These are phyloP conservation scores for Eupithecia inturbata DNA, from an alignment of 2,888 invertebrate species.

Conservation along the genomic window DNA sequence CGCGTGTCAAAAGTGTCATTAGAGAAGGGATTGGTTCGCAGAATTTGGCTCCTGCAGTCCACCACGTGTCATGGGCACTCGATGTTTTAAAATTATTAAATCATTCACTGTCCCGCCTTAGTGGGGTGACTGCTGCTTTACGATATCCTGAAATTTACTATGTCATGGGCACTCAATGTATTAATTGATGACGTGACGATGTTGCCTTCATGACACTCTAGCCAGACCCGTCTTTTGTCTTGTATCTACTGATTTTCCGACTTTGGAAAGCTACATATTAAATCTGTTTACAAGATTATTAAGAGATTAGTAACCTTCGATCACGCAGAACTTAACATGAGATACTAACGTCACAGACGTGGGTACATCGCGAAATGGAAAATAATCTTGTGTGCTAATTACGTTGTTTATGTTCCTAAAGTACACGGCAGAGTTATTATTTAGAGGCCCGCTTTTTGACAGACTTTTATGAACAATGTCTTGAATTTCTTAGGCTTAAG, in stretches of 20 bases:
- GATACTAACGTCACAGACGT: background rate
- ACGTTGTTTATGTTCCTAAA: conserved; percentile 2
- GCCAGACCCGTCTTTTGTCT: background rate
- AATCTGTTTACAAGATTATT: background rate
- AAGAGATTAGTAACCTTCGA: conserved; percentile 8
- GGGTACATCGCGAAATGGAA: conserved; percentile 3
- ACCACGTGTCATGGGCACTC: background rate
- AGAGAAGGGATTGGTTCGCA: no score
- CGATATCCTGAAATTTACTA: background rate
- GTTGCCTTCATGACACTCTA: background rate
- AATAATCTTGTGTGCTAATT: background rate
- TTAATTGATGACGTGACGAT: background rate
- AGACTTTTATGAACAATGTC: background rate
- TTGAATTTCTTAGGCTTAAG: no score
- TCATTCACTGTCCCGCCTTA: background rate
- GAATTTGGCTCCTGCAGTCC: no score
- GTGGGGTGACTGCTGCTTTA: background rate
- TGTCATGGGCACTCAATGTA: background rate
- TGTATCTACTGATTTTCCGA: background rate
- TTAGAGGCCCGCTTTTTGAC: background rate
- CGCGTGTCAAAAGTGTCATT: no score
- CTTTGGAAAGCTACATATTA: background rate
- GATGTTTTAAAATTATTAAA: background rate
- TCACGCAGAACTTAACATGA: conserved; percentile 25
- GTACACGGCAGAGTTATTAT: background rate